Evolutionary conservation across 2,888 invertebrate genomes (phyloP).

Genomic region (Drosophila kanekoi): DNA sequence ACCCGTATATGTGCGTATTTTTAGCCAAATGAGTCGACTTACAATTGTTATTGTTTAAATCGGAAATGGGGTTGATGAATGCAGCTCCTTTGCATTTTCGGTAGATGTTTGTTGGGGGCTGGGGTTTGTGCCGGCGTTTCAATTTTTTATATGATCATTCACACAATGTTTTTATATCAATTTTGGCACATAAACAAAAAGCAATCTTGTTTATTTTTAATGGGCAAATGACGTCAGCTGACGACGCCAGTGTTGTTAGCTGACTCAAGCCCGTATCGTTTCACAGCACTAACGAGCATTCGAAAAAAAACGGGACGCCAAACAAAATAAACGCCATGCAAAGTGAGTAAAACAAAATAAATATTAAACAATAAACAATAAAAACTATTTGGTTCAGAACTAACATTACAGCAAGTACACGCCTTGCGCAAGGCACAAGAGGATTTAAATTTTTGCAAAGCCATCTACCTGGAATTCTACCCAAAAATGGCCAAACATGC

Average conservation of each 20-base stretch:
- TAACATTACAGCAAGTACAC: slow-evolving; percentile 74
- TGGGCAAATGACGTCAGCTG: slow-evolving; percentile 69
- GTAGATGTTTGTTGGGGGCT: slow-evolving; percentile 2
- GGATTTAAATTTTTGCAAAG: slow-evolving; percentile 57
- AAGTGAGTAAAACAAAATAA: slow-evolving; percentile 34
- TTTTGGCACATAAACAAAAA: slow-evolving; percentile 64
- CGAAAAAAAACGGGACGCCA: slow-evolving; percentile 53
- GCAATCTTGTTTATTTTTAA: slow-evolving; percentile 47
- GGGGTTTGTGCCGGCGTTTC: neutral
- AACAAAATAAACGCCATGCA: slow-evolving; percentile 40
- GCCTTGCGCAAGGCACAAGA: slow-evolving; percentile 71
- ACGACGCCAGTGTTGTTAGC: slow-evolving; percentile 23
- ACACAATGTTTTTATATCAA: slow-evolving; percentile 12
- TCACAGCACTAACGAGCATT: slow-evolving; percentile 35
- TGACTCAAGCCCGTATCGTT: neutral
- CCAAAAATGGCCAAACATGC: slow-evolving; percentile 70
- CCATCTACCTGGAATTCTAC: slow-evolving; percentile 56
- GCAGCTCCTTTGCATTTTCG: slow-evolving; percentile 30
- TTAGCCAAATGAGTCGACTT: slow-evolving; percentile 34
- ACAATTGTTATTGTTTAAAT: slow-evolving; percentile 33
- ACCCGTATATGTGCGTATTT: slow-evolving; percentile 43
- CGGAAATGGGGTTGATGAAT: slow-evolving; percentile 2
- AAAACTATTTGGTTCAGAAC: slow-evolving; percentile 54
- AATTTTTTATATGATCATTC: slow-evolving; percentile 29
- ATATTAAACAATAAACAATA: neutral